Evolutionary conservation across 2,797 vertebrate genomes (phyloP).

Genomic region (Micrastur ruficollis): DNA sequence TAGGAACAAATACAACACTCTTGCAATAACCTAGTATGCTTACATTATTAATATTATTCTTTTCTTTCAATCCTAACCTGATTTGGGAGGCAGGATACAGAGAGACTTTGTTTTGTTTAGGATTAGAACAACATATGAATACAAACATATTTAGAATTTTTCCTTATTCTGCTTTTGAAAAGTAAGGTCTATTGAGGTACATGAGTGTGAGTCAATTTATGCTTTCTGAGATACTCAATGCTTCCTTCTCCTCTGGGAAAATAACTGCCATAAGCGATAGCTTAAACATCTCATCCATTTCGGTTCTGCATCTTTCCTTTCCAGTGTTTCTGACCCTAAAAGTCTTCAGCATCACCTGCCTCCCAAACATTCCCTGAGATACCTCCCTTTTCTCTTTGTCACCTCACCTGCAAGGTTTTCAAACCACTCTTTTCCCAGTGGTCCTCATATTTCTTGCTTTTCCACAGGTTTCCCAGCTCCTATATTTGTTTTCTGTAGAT

Average conservation of each 20-base stretch:
- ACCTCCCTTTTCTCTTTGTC: neutral
- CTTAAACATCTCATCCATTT: neutral
- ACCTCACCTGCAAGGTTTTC: neutral
- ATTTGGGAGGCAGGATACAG: neutral
- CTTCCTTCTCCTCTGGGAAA: neutral
- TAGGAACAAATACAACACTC: neutral
- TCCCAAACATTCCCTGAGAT: neutral
- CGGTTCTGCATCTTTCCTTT: neutral
- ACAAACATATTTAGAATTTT: neutral
- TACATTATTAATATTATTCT: neutral
- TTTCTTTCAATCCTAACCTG: neutral
- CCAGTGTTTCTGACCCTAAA: neutral
- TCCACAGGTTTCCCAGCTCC: neutral
- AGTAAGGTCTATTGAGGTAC: rapidly evolving
- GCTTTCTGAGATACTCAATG: neutral
- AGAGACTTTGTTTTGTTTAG: neutral
- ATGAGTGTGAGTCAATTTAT: neutral
- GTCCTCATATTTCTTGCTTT: neutral
- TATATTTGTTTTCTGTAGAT: neutral
- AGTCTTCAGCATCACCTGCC: neutral
- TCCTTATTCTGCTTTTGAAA: neutral
- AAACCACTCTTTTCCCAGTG: neutral
- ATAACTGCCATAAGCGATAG: neutral
- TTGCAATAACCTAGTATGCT: neutral
- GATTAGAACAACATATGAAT: neutral